Base-by-base conservation (phyloP, 2,888 invertebrate species). In the Spicauda simplicius region DNA sequence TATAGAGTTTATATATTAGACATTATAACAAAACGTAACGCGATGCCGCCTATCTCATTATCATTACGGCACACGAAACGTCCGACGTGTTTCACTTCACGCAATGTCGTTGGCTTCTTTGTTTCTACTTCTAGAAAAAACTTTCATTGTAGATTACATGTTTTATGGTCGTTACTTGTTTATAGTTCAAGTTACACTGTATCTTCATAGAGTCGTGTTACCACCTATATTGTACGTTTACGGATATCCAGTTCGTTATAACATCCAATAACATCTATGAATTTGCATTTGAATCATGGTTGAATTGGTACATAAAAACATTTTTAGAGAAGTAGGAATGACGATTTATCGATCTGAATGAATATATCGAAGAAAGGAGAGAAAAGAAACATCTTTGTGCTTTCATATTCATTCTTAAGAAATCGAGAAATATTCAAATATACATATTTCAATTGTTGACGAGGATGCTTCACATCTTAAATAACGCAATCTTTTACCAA, bases 11-110 rank as follows among this genome's bases (percentile, higher is more conserved):
- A 70, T 72, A 67, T 72, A 71, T 62, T 67, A 62, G 56, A 69
- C 71, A 69, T 72, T 71, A 70, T 62, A 37, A 65, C 55, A 73
- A 70, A 72, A 70, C 71, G 73, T 76, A 73, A 76, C 71, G 70
- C 63, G 70, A 57, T 71, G 71, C 67, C 71, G 74, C 72, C 75
- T 75, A 74, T 72, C 57, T 70, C 69, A 72, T 73, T 74, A 74
- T 71, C 63, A 66, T 56, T 62, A 54, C 37, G 65, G 59, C 70
- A 72, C 48, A 71, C 69, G 71, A 69, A 68, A 71, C 57, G 45
- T 41, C 62, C 33, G 20, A 64, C 48, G 59, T 62, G 61, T 56
- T 30, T 41, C 53, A 53, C 57, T 69, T 62, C 64, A 65, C 56
- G 65, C 55, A 33, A 65, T 64, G 59, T 66, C 55, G 33, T 56